A percentile compares a stretch with the other conserved stretches of the same genome.
Conservation (phyloP, 2,113 vertebrate species). For the Jaculus jaculus region DNA sequence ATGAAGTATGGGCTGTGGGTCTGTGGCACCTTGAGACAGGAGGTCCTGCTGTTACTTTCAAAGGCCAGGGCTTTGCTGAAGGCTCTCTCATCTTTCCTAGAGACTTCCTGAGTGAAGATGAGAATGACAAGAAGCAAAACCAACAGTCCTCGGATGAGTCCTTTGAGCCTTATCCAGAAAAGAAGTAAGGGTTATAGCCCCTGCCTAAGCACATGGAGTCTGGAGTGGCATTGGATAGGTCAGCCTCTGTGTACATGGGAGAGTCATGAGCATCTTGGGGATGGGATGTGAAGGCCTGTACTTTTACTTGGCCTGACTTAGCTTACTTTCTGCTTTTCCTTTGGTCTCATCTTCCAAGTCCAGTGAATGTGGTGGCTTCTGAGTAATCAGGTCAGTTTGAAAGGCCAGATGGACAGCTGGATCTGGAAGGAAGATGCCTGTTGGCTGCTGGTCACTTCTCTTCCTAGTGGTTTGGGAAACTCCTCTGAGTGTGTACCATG, state of each 20-base stretch:
- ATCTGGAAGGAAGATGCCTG: neutral
- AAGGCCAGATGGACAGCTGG: neutral
- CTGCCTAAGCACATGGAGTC: rapidly evolving
- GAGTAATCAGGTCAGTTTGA: neutral
- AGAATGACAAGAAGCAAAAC: conserved; percentile 84
- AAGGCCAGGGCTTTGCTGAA: neutral
- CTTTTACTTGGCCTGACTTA: rapidly evolving
- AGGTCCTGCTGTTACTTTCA: neutral
- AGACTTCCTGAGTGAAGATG: conserved; percentile 88
- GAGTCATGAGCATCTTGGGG: neutral
- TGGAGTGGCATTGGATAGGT: rapidly evolving
- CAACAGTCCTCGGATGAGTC: conserved; percentile 88
- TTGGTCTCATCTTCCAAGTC: neutral
- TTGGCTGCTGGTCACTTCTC: neutral
- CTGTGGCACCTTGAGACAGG: conserved; percentile 23
- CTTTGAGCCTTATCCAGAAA: conserved; percentile 88
- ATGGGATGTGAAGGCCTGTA: rapidly evolving
- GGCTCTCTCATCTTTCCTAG: conserved; percentile 79
- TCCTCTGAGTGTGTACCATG: neutral
- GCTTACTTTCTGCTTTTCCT: neutral
- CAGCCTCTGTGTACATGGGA: too few species aligned
- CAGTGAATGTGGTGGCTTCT: neutral
- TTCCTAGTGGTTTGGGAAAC: neutral
- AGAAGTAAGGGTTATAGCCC: conserved; percentile 84
- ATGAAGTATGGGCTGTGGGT: neutral